These are phyloP conservation scores for Dugesia japonica DNA, from an alignment of 2,888 invertebrate genomes.

Conservation along the genomic window DNA sequence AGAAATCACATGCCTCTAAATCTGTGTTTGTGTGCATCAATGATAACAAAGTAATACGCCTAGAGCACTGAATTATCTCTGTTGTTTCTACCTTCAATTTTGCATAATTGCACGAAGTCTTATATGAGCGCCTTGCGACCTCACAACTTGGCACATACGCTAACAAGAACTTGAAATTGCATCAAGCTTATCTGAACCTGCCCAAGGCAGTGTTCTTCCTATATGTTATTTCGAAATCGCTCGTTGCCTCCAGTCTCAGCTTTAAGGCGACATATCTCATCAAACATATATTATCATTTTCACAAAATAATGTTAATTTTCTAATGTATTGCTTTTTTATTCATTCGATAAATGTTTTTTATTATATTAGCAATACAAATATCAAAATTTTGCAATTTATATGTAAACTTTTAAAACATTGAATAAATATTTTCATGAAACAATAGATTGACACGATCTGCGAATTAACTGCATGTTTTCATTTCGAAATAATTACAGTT, in stretches of 20 bases:
- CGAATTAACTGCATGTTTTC: too few relatives aligned
- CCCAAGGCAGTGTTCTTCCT: background rate
- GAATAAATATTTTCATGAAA: too few relatives aligned
- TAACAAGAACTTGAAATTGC: slow-evolving; percentile 6
- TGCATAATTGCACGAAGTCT: slow-evolving; percentile 20
- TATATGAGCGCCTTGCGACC: background rate
- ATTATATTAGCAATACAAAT: too few relatives aligned
- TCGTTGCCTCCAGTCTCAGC: slow-evolving; percentile 12
- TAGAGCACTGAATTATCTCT: background rate
- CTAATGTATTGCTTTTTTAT: background rate
- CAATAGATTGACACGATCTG: too few relatives aligned
- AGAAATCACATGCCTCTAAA: slow-evolving; percentile 11
- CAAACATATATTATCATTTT: slow-evolving; percentile 11
- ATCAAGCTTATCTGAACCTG: slow-evolving; percentile 16
- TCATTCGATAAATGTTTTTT: background rate
- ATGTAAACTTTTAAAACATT: too few relatives aligned
- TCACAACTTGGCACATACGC: background rate
- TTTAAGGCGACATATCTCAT: slow-evolving; percentile 20
- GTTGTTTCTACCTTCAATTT: slow-evolving; percentile 20
- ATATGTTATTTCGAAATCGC: slow-evolving; percentile 16
- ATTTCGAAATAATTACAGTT: too few relatives aligned
- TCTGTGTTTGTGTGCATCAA: slow-evolving; percentile 7
- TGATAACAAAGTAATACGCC: slow-evolving; percentile 8
- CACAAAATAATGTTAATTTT: slow-evolving; percentile 11
- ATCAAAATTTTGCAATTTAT: too few relatives aligned